Base-by-base conservation (phyloP, 2,797 vertebrate species). In the Chaunax sp. region DNA sequence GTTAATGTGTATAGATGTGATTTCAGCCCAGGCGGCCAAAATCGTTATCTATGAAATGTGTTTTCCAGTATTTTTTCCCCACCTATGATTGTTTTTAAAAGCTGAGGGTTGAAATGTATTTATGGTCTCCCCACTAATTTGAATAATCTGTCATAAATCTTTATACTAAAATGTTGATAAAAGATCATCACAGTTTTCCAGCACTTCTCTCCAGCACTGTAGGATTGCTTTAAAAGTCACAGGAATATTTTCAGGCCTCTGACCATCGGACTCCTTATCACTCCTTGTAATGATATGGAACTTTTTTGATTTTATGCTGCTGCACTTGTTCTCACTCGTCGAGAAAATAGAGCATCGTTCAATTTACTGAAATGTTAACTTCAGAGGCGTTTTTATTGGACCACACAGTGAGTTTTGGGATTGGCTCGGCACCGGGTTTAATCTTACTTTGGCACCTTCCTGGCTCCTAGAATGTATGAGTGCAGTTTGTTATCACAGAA, bases 1-100 rank as follows among this genome's bases (percentile, higher is more conserved):
- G 85, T 87, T 82, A 86, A 90, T 80, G 80, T 82, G 82, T 87
- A 71, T 69, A 78, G 43, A 59, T 74, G 64, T 58, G 9, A 68
- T 73, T 79, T 77, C 20, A 67, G 55, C n/a, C 10, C 62, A 13
- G 56, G 55, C n/a, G 5, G 64, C 64, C 38, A 56, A n/a, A 56
- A 30, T 40, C 14, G 3, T 20, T 10, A 49, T n/a, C 40, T 35
- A 38, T 69, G 33, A 70, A 63, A 41, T 52, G 52, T 40, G 51
- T 63, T 79, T 75, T 57, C 37, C 46, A 62, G 18, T 43, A 12
- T 75, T 66, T 63, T 44, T 54, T n/a, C n/a, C n/a, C 63, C 44
- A 66, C 49, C 25, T 78, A 56, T 16, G n/a, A 71, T 73, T 74
- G 57, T n/a, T 76, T 77, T 64, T 23, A 55, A 72, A 61, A 45